Base-by-base conservation (phyloP, 2,888 invertebrate species). In the Scaptomyza cyrtandrae region DNA sequence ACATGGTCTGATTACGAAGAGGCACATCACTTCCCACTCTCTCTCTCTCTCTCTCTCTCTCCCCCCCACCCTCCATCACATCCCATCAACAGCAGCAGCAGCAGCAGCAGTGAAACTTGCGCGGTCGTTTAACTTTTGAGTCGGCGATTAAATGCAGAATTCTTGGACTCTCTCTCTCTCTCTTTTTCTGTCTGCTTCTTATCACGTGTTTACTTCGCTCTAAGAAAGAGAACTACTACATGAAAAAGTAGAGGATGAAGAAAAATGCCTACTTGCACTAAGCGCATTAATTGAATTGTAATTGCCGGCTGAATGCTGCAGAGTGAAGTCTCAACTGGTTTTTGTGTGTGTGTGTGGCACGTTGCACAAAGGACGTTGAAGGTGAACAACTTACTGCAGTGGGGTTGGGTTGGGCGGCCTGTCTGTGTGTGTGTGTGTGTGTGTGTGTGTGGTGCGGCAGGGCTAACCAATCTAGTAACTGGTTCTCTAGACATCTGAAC, bases 211-310 rank as follows among this genome's bases (percentile, higher is more conserved):
- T 77, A 77, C 68, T 73, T 60, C 72, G 62, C 60, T 69, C 69
- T 63, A 71, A 75, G 33, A 33, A 33, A 33, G 33, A 33, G 19
- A 19, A 19, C 19, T 19, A 33, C 10, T 19, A 33, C 10, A 33
- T 59, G 78, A 80, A 13, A 10, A 37, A 24, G 11, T 2, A 6
- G n/a, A 37, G 3, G 19, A 0, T 9, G 11, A 19, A 3, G 13
- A 19, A 24, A 35, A 37, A 24, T 45, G 44, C 44, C 27, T 37
- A 6, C 19, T 82, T 69, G 78, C 87, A 57, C 72, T 89, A 82
- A 89, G 88, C 86, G 86, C 88, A 82, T 85, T 85, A 85, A 85
- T 85, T 89, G 85, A 85, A 85, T 85, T 85, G 85, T 85, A 85
- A 89, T 85, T 89, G 85, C 33, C 33, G 68, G 49, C 65, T 48